phyloP scores from a whole-genome alignment of 2,797 vertebrate genomes.

The Premnoplex brunnescens region DNA sequence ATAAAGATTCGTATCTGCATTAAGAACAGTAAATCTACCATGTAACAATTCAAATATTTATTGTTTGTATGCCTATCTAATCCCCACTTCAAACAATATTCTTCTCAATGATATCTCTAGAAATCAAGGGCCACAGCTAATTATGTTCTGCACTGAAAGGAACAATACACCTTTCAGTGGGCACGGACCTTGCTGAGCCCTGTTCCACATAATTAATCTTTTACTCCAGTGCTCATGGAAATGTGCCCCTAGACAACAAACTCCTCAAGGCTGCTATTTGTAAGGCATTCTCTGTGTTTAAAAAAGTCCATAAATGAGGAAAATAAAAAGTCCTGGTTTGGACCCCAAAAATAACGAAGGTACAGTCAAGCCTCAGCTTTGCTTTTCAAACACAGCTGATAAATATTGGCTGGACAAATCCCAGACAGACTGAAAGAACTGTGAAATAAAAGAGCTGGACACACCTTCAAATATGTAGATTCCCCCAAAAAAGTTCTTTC shows the following conservation, averaged over 20 bases:
- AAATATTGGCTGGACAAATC: neutral
- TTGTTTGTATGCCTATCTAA: neutral
- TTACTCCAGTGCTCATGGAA: neutral
- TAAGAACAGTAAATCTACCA: neutral
- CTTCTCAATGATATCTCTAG: neutral
- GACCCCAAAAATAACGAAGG: neutral
- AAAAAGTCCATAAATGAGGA: neutral
- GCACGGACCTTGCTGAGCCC: neutral
- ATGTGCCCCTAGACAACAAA: accelerated
- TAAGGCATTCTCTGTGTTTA: neutral
- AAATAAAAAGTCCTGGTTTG: neutral
- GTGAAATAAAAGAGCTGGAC: neutral
- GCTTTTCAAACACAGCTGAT: neutral
- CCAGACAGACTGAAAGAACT: neutral
- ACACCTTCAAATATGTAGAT: accelerated
- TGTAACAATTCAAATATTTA: neutral
- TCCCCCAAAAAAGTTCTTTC: neutral
- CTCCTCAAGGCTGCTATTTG: neutral
- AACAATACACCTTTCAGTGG: neutral
- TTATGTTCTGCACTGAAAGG: neutral
- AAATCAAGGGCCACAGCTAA: neutral
- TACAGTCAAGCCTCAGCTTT: neutral
- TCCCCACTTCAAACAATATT: neutral
- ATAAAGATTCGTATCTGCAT: neutral
- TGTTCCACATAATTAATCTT: neutral